These are phyloP conservation scores for Sylvietta virens DNA, from an alignment of 2,113 vertebrate species.

Conservation along the genomic window DNA sequence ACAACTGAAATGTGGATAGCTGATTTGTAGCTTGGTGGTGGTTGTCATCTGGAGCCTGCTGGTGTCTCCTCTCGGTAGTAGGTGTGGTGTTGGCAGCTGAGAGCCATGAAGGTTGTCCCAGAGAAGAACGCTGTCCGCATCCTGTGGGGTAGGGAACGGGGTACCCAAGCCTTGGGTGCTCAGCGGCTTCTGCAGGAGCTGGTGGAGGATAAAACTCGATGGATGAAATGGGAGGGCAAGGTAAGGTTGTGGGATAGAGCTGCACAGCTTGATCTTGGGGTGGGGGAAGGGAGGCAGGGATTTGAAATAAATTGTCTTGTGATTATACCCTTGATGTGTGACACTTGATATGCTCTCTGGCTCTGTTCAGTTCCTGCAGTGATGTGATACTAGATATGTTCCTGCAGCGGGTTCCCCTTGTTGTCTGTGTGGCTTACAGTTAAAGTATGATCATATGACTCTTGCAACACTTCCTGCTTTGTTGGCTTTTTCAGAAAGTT, in stretches of 20 bases:
- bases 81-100: constrained; percentile 56
- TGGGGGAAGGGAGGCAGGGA: not conserved
- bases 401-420: not conserved
- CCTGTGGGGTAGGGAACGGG: constrained; percentile 89
- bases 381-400: not conserved
- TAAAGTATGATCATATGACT: constrained; percentile 21
- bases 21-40: constrained; percentile 64
- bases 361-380: constrained; percentile 30
- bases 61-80: constrained; percentile 23
- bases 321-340: not conserved
- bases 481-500: constrained; percentile 88
- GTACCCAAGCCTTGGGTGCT: constrained; percentile 85
- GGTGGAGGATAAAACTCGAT: constrained; percentile 96
- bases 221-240: constrained; percentile 99
- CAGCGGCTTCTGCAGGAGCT: constrained; percentile 93
- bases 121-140: constrained; percentile 97
- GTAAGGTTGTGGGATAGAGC: constrained; percentile 62
- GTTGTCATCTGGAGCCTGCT: constrained; percentile 64
- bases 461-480: constrained; percentile 59
- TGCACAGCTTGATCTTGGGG: not conserved
- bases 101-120: constrained; percentile 85
- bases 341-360: not conserved
- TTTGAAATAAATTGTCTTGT: not conserved
- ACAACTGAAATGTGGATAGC: constrained; percentile 71
- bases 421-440: constrained; percentile 39